Evolutionary conservation across 2,797 vertebrate genomes (phyloP), one percentile per base, ranked within the genome.

Genomic region (Acrossocheilus fasciatus): DNA sequence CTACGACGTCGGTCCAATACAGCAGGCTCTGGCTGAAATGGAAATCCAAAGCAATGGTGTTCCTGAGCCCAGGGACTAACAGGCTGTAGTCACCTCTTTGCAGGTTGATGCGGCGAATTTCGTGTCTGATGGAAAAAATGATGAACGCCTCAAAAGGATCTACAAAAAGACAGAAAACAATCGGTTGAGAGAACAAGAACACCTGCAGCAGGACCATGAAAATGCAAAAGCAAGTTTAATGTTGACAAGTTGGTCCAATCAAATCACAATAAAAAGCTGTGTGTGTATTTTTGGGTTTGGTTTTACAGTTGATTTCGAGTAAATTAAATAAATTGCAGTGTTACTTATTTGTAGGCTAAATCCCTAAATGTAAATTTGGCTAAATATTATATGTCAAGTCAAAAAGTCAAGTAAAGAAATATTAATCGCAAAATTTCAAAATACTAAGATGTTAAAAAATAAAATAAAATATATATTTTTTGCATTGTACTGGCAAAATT

Each of bases 1-100:
- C 97, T 26, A 97, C 96, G 87, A 97, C 96, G 88, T 97, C 97
- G 12, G 96, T 97, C 97, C 97, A 97, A 88, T 97, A 97, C 1
- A 97, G 94, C 62, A 96, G 94, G 89, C 95, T 95, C 87, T 96
- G 96, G 90, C 88, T 94, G 91, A 97, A 97, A 88, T 97, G 96
- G 90, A 97, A 97, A 92, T 97, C 97, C 82, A 97, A 93, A 41
- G 97, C 96, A 83, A 97, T 97, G 72, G 96, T 96, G 86, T 97
- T 97, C 87, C 96, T 95, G 54, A 97, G 90, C 4, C 96, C 96
- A 81, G 96, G 96, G 81, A 97, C 96, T 74, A 97, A 89, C 59
- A 97, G 92, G 62, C 96, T 97, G 87, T 97, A 97, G 90, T 97
- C 96, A 82, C 96, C 94, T 59, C 94, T 96, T 88, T 96, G 96